Conservation (phyloP, 2,113 vertebrate species). For the Pao palembangensis region DNA sequence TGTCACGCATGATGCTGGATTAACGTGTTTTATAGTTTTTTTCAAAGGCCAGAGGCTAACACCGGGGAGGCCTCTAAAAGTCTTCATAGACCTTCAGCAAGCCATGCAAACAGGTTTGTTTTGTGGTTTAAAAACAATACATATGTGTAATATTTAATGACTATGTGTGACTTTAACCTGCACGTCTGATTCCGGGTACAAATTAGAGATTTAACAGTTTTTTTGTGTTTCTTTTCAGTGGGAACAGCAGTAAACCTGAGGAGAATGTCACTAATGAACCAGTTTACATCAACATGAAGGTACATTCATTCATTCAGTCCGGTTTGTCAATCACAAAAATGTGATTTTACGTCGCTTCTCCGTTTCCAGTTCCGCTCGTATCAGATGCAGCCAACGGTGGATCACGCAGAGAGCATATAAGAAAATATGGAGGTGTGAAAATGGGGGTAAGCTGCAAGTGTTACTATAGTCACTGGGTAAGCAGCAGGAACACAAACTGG, state of each 20-base stretch:
- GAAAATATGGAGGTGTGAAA: constrained; percentile 45
- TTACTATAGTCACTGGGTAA: neutral
- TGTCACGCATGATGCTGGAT: no score
- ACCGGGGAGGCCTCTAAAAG: constrained; percentile 45
- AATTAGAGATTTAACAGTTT: no score
- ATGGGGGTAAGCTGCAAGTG: neutral
- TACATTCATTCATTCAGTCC: constrained; percentile 6
- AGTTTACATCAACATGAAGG: constrained; percentile 54
- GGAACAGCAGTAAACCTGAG: constrained; percentile 11
- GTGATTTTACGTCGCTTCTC: constrained; percentile 6
- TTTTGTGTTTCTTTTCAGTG: constrained; percentile 25
- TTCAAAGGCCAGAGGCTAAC: constrained; percentile 27
- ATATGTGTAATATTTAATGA: neutral
- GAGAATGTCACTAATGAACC: constrained; percentile 43
- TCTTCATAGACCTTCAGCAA: constrained; percentile 32
- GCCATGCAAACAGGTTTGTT: constrained; percentile 42
- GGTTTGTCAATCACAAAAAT: neutral
- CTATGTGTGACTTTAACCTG: neutral
- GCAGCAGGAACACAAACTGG: no score
- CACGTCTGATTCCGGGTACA: no score
- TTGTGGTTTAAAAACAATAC: neutral
- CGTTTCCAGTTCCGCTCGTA: constrained; percentile 30
- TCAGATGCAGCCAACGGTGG: constrained; percentile 4
- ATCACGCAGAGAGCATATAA: constrained; percentile 34
- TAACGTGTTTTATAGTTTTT: neutral